phyloP scores from a whole-genome alignment of 2,888 invertebrate species.

The Oscheius onirici region DNA sequence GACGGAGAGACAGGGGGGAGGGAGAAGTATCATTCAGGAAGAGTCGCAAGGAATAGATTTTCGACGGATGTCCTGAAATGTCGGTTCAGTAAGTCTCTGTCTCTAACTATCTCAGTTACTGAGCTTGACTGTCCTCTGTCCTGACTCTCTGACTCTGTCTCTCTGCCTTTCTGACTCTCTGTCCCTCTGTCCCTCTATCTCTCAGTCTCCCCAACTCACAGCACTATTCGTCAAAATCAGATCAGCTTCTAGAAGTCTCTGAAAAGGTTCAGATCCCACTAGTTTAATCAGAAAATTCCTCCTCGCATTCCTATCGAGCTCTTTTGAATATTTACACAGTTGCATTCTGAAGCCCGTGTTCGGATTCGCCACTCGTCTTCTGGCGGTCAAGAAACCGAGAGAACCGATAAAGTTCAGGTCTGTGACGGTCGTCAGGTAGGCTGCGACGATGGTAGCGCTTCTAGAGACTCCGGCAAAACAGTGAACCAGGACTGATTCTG shows the following conservation, averaged over 20 bases:
- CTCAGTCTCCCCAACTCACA: background rate
- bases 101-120: too few relatives aligned
- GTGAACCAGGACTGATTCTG: constrained; percentile 65
- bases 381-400: constrained; percentile 47
- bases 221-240: background rate
- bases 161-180: too few relatives aligned
- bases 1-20: too few relatives aligned
- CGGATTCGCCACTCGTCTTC: constrained; percentile 54
- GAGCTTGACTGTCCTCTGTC: too few relatives aligned
- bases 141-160: too few relatives aligned
- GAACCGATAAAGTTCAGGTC: constrained; percentile 48
- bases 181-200: too few relatives aligned
- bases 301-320: constrained; percentile 37
- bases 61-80: constrained; percentile 1
- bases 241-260: background rate
- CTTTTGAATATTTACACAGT: constrained; percentile 52
- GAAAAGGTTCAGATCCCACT: background rate
- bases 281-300: background rate
- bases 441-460: constrained; percentile 59
- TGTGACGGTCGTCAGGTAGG: constrained; percentile 61
- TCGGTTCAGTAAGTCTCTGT: too few relatives aligned
- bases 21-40: too few relatives aligned
- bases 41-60: background rate
- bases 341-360: constrained; percentile 68
- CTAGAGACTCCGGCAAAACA: constrained; percentile 66